phyloP scores from a whole-genome alignment of 2,888 invertebrate genomes.

The Rhyacophila evoluta region DNA sequence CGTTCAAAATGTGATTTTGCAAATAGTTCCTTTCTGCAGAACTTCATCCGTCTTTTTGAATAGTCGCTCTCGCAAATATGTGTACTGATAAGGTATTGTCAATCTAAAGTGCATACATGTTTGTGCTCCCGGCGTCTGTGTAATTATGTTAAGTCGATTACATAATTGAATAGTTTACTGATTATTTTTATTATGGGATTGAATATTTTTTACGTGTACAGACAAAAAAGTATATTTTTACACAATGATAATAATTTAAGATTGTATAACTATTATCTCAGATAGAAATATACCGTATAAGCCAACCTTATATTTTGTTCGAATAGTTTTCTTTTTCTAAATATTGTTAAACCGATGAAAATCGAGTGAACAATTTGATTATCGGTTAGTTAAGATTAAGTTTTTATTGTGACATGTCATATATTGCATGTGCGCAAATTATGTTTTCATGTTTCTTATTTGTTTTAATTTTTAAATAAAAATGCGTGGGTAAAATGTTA shows the following conservation, averaged over 20 bases:
- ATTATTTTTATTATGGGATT: background rate
- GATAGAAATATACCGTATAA: background rate
- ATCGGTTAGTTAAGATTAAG: background rate
- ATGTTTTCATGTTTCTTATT: background rate
- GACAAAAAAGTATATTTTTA: slow-evolving; percentile 13
- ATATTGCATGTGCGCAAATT: background rate
- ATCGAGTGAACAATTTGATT: background rate
- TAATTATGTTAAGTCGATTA: background rate
- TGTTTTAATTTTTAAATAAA: background rate
- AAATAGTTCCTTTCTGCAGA: too few species aligned
- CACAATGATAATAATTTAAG: background rate
- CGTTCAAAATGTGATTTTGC: too few species aligned
- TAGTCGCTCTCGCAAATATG: too few species aligned
- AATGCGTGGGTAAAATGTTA: background rate
- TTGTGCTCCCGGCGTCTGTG: background rate
- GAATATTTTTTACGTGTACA: slow-evolving; percentile 17
- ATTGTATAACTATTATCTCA: background rate
- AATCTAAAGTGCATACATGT: too few species aligned
- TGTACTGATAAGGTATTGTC: too few species aligned
- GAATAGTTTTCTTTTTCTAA: background rate
- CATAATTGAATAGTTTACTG: background rate
- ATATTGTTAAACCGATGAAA: background rate
- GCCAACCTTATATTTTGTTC: background rate
- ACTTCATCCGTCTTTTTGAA: too few species aligned
- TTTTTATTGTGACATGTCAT: background rate